Evolutionary conservation across 2,113 vertebrate genomes (phyloP), one percentile per base, ranked within the genome.

Genomic region (Chiloscyllium plagiosum): DNA sequence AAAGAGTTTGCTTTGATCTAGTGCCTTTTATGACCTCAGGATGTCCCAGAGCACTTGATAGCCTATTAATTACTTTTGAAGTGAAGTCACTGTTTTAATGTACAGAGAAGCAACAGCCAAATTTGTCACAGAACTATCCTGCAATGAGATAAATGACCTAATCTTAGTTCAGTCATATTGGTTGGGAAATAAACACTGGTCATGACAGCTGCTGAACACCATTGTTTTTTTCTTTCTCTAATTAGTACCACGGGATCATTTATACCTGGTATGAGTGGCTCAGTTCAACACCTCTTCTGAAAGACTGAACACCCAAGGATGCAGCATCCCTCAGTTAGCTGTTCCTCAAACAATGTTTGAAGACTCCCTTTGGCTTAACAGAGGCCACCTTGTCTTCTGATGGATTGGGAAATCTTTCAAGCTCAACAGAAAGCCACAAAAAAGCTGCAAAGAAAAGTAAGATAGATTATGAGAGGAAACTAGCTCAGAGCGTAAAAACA

Each of bases 1-100:
- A 65, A 61, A 90, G 56, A 61, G 52, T 56, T 90, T 61, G 52
- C 29, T 17, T 90, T 61, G 52, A n/a, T 65, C 17, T 90, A n/a
- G 33, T 65, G 52, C 26, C 87, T 90, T 90, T 65, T 1, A n/a
- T 90, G 26, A 61, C 52, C 87, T 65, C 52, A n/a, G 3, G 29
- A 65, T 13, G 29, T 90, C 87, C 87, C 56, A 90, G 19, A 90
- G 15, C 56, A 90, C 87, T 90, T 90, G 87, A 90, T 90, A 65
- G 87, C 87, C 56, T 65, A 90, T 90, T 65, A 65, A 90, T 37
- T 90, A 90, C 29, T 61, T 61, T 33, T 33, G 29, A 65, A 90
- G 87, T 90, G 56, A n/a, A 90, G 52, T 89, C 86, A 56, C 50
- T n/a, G 56, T 65, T 65, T 29, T 90, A 65, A 89, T 26, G 0